These are phyloP conservation scores for Dryoscopus gambensis DNA, from an alignment of 2,113 vertebrate species.

Conservation along the genomic window DNA sequence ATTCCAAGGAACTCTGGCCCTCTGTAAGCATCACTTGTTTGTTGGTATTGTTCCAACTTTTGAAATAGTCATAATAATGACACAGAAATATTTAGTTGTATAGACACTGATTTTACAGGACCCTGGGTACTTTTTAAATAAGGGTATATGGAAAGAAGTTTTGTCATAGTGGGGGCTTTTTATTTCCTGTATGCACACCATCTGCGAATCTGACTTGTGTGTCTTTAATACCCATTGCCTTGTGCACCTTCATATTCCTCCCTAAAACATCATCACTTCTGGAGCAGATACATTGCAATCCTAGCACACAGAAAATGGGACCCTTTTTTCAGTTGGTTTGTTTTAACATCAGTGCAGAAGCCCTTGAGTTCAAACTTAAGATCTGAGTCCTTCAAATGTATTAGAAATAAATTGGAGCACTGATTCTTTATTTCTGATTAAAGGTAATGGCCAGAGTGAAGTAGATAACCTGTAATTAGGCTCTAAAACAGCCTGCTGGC, in stretches of 20 bases:
- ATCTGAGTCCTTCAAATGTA: neutral
- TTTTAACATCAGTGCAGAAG: neutral
- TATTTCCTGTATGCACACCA: neutral
- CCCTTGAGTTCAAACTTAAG: neutral
- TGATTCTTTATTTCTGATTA: neutral
- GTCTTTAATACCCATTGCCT: neutral
- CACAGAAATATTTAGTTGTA: neutral
- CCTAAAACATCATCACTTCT: neutral
- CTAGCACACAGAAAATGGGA: neutral
- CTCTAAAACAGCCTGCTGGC: neutral
- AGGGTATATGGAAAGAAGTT: neutral
- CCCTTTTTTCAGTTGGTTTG: neutral
- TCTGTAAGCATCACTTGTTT: neutral
- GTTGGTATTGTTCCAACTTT: neutral
- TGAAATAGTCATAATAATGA: neutral
- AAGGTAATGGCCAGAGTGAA: neutral
- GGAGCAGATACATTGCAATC: neutral
- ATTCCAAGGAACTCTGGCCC: neutral
- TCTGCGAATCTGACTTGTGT: neutral
- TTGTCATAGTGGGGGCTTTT: neutral
- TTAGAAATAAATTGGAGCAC: neutral
- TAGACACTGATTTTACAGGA: neutral
- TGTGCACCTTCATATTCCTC: neutral
- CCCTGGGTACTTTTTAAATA: neutral
- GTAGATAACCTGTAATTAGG: neutral